Evolutionary conservation across 2,797 vertebrate genomes (phyloP).

Genomic region (Lemur catta): DNA sequence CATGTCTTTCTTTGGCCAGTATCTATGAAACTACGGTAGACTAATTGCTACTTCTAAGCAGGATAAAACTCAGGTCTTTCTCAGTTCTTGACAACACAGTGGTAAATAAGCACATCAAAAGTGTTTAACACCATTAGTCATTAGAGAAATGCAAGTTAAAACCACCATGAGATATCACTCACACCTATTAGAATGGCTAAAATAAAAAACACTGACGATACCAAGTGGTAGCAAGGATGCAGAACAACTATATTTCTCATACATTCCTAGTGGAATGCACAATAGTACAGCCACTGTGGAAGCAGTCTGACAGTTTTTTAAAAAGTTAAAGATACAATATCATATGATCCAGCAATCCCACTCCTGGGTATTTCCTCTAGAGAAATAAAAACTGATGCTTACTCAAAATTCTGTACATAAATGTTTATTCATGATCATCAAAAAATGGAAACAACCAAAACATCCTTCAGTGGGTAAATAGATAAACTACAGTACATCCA

Average conservation of each 20-base stretch:
- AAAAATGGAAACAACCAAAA: constrained; percentile 15
- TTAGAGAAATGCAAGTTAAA: not conserved
- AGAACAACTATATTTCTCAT: not conserved
- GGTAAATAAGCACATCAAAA: not conserved
- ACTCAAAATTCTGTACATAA: not conserved
- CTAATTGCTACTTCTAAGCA: not conserved
- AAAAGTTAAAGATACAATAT: not conserved
- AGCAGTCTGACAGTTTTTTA: not conserved
- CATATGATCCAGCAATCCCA: not conserved
- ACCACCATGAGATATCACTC: not conserved
- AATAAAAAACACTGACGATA: not conserved
- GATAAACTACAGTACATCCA: not conserved
- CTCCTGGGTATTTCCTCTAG: not conserved
- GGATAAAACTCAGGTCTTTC: not conserved
- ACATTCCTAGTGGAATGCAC: not conserved
- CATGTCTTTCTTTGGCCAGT: not conserved
- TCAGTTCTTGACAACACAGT: not conserved
- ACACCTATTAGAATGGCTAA: not conserved
- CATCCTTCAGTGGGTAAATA: not conserved
- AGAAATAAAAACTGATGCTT: not conserved
- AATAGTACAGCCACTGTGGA: not conserved
- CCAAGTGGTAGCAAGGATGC: not conserved
- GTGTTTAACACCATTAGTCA: not conserved
- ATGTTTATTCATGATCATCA: not conserved
- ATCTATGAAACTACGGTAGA: not conserved